Conservation (phyloP, 2,113 vertebrate species). For the Columba livia region DNA sequence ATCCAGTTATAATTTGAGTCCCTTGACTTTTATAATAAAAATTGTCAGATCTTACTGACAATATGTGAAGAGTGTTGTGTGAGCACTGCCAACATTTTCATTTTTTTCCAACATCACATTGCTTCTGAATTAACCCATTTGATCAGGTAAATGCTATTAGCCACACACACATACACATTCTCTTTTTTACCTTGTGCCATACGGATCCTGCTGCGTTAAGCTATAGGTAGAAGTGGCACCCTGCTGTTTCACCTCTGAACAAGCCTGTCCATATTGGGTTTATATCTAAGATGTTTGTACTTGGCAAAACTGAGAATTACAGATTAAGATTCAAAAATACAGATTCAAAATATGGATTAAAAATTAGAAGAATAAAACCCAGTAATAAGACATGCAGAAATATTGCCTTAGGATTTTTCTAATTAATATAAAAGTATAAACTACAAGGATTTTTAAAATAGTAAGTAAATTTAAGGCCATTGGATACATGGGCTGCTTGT, state of each 20-base stretch:
- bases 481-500: background rate
- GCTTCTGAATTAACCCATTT: background rate
- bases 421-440: background rate
- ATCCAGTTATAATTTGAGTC: background rate
- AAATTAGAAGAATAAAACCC: background rate
- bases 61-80: background rate
- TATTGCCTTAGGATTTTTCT: background rate
- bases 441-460: background rate
- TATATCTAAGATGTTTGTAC: background rate
- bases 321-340: background rate
- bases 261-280: accelerated
- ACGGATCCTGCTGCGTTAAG: background rate
- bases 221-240: background rate
- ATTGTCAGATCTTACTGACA: background rate
- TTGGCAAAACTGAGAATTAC: background rate
- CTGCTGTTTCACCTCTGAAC: background rate
- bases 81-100: background rate
- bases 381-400: background rate
- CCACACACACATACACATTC: background rate
- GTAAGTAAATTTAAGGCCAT: background rate
- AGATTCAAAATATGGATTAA: background rate
- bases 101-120: background rate
- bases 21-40: background rate
- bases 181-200: background rate
- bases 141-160: background rate